These are phyloP conservation scores for Brachyistius frenatus DNA, from an alignment of 2,113 vertebrate species.

Conservation along the genomic window DNA sequence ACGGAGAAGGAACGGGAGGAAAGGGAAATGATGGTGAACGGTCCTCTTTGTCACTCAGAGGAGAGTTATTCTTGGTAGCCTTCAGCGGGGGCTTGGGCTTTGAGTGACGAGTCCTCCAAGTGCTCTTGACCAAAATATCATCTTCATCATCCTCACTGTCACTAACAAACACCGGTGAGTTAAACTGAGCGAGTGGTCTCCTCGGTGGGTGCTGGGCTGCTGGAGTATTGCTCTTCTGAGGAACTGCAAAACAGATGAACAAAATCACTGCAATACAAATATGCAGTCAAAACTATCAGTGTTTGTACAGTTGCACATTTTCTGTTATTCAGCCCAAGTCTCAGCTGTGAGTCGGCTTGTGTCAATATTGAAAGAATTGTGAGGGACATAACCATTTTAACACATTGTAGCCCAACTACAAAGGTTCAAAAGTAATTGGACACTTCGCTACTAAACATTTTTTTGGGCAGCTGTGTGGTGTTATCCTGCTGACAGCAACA, in stretches of 20 bases:
- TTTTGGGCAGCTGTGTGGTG: too few species aligned
- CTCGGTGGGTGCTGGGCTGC: constrained; percentile 46
- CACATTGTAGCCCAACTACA: too few species aligned
- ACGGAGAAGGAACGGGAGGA: constrained; percentile 9
- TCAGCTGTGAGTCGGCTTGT: too few species aligned
- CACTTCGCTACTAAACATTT: too few species aligned
- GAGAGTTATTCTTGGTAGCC: not conserved
- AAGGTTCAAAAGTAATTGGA: too few species aligned
- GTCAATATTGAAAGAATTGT: too few species aligned
- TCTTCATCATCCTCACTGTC: constrained; percentile 84
- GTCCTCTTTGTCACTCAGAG: constrained; percentile 9
- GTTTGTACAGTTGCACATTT: not conserved
- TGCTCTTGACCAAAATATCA: constrained; percentile 78
- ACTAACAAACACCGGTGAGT: constrained; percentile 81
- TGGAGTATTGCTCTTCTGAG: constrained; percentile 62
- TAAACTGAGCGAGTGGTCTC: constrained; percentile 58
- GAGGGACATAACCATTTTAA: too few species aligned
- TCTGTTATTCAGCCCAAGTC: too few species aligned
- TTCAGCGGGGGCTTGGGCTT: constrained; percentile 29
- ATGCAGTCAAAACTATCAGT: not conserved
- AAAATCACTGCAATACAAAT: not conserved
- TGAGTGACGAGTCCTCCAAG: constrained; percentile 77
- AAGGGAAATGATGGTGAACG: not conserved
- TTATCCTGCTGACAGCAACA: too few species aligned
- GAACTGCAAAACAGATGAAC: constrained; percentile 39